Conservation (phyloP, 2,113 vertebrate genomes). For the Leucosticte australis region DNA sequence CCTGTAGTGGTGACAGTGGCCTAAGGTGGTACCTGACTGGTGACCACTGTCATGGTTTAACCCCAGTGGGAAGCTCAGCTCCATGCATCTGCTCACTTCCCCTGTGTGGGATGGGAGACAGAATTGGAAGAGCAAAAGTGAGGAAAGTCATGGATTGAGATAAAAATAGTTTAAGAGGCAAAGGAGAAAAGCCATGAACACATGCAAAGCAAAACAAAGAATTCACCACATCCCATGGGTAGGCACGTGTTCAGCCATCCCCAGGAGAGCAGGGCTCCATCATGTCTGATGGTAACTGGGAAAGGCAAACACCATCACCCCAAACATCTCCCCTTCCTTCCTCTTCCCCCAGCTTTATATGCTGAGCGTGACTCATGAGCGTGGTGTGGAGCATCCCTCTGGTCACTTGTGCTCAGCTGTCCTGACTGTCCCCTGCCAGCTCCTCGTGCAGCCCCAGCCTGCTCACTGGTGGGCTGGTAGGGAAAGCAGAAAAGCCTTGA, state of each 20-base stretch:
- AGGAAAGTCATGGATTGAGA: neutral
- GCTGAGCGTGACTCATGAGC: neutral
- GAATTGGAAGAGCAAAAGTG: neutral
- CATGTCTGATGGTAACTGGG: neutral
- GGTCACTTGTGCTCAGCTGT: neutral
- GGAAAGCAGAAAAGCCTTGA: neutral
- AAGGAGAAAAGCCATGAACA: neutral
- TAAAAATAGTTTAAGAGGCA: neutral
- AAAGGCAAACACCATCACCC: neutral
- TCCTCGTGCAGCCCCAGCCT: neutral
- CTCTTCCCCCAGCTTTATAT: neutral
- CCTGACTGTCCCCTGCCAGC: neutral
- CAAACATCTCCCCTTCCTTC: neutral
- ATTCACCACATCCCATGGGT: neutral
- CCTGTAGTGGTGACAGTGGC: neutral
- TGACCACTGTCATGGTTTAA: neutral
- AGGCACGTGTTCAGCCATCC: neutral
- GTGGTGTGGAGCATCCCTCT: neutral
- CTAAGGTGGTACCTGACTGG: neutral
- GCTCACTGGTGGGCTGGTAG: neutral
- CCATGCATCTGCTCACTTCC: neutral
- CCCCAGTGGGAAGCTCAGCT: neutral
- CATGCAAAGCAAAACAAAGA: neutral
- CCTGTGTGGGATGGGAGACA: accelerated
- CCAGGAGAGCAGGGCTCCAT: neutral